Percentiles rank a stretch among this genome's conserved stretches.
Evolutionary conservation across 2,113 vertebrate genomes (phyloP).

Genomic region (Glaucidium brasilianum): DNA sequence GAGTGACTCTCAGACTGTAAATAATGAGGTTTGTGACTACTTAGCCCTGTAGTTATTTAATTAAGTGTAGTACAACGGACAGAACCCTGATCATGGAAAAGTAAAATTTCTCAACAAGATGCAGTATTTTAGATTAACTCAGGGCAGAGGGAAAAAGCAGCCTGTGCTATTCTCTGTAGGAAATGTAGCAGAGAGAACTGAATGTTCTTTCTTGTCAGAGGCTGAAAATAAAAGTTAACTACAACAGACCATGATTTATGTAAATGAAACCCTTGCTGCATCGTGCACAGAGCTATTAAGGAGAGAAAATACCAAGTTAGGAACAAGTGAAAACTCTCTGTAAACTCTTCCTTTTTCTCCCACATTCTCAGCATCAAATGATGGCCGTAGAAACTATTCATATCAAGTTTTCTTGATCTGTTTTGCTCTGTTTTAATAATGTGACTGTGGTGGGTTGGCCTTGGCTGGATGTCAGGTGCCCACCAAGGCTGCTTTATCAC

Average conservation of each 20-base stretch:
- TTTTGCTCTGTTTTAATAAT: background rate
- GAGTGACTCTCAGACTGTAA: background rate
- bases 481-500: no score
- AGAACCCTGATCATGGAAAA: background rate
- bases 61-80: background rate
- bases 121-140: background rate
- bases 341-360: background rate
- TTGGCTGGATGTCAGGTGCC: no score
- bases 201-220: slow-evolving; percentile 35
- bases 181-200: slow-evolving; percentile 22
- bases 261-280: background rate
- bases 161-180: background rate
- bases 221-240: background rate
- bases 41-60: background rate
- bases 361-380: background rate
- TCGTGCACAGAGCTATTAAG: background rate
- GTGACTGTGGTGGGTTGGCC: no score
- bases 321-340: background rate
- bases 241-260: slow-evolving; percentile 40
- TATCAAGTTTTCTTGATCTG: background rate
- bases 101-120: background rate
- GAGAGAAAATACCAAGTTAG: slow-evolving; percentile 7
- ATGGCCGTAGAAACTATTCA: background rate
- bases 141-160: background rate
- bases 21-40: background rate